A percentile compares a stretch with the other conserved stretches of the same genome.
These are phyloP conservation scores for Blastobasis adustella DNA, from an alignment of 2,888 invertebrate genomes.

Conservation along the genomic window DNA sequence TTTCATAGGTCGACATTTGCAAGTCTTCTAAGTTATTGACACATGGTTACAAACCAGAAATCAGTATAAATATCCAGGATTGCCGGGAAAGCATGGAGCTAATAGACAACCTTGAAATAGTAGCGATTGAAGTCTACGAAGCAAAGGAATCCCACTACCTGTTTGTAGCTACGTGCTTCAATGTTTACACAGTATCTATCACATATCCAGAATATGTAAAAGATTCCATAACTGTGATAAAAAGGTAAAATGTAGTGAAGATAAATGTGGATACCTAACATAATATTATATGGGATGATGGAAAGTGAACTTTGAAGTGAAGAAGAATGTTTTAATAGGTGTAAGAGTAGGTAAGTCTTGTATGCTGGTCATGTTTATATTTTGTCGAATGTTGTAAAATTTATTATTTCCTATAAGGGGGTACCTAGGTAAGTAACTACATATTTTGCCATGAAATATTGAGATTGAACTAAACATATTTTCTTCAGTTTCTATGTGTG, in stretches of 20 bases:
- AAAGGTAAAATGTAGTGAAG: background rate
- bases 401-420: too few species aligned
- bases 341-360: too few species aligned
- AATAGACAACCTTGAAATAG: conserved; percentile 7
- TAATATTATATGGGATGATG: too few species aligned
- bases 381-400: too few species aligned
- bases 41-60: conserved; percentile 9
- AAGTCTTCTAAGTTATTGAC: conserved; percentile 10
- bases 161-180: conserved; percentile 16
- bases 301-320: too few species aligned
- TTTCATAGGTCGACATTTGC: conserved; percentile 24
- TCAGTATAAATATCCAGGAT: conserved; percentile 16
- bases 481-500: too few species aligned
- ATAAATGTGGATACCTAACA: background rate
- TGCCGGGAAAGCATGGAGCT: background rate
- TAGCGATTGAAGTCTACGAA: conserved; percentile 25
- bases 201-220: conserved; percentile 13
- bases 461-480: too few species aligned
- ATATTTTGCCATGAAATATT: too few species aligned
- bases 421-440: too few species aligned
- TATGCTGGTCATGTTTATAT: too few species aligned
- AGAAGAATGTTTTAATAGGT: too few species aligned
- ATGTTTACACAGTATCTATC: background rate
- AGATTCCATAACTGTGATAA: background rate
- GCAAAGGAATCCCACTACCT: conserved; percentile 20